Base-by-base conservation (phyloP, 2,797 vertebrate genomes). In the Luscinia luscinia region DNA sequence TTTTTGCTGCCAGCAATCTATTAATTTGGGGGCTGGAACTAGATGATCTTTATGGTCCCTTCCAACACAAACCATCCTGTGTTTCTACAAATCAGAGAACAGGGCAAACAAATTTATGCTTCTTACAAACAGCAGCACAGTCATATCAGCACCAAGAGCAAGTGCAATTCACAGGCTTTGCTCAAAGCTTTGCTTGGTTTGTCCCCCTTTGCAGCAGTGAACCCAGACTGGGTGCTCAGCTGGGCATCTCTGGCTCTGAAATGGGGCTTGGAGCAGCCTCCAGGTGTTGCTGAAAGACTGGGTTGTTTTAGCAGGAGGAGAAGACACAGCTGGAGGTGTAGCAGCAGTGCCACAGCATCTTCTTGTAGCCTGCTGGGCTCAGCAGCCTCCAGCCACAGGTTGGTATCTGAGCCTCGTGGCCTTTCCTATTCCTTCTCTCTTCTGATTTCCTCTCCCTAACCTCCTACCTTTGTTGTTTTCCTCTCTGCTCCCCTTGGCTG, bases 111-210 rank as follows among this genome's bases (percentile, higher is more conserved):
- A 61, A 61, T 77, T 57, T 20, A 26, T 48, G 21, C 54, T 92
- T 94, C 84, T 94, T 76, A 36, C 87, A 94, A 94, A 48, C 8
- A 77, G 72, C 84, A 80, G 72, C 84, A 80, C 72, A 95, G 76
- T 95, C 92, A 93, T 93, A 77, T 46, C 21, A 2, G 5, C 69
- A 78, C 84, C 0, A 12, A 43, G 24, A 87, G 30, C 49, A 40
- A 76, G 48, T 8, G 27, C 30, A 51, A 43, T 21, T 87, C 45
- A 62, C 54, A 67, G 72, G 16, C n/a, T 82, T 73, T 84, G 72
- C 12, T 24, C 11, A 66, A 82, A 19, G 34, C 45, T 91, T 58
- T 45, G 15, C 43, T 82, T 26, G 19, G 27, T 72, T 67, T 41
- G 0, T 11, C 59, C 55, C 55, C 32, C 19, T 45, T 55, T 79